Percentiles rank a stretch among this genome's conserved stretches.
Conservation (phyloP, 1,140 invertebrate genomes). For the Hyphantria cunea region DNA sequence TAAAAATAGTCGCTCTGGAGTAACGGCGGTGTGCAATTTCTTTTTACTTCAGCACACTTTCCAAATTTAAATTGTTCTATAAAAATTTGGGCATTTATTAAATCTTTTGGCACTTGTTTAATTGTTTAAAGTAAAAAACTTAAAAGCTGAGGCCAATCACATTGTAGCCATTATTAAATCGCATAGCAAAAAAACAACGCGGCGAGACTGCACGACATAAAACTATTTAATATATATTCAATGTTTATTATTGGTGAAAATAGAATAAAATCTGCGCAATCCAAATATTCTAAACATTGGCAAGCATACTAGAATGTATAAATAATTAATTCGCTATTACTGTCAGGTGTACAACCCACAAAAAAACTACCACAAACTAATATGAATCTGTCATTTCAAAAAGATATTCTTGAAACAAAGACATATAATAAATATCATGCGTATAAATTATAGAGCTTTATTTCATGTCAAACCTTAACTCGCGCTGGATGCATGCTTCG, state of each 20-base stretch:
- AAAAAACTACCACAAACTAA: conserved; percentile 15
- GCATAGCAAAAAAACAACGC: neutral
- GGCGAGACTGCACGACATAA: neutral
- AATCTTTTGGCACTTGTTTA: neutral
- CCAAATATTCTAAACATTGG: conserved; percentile 31
- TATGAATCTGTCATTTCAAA: conserved; percentile 10
- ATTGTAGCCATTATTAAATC: neutral
- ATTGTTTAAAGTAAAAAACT: neutral
- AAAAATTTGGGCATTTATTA: neutral
- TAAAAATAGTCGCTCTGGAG: neutral
- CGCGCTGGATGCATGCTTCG: conserved; percentile 48
- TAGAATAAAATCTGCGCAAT: neutral
- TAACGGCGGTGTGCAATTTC: neutral
- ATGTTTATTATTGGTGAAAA: neutral
- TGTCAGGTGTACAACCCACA: conserved; percentile 34
- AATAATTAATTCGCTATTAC: conserved; percentile 19
- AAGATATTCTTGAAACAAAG: conserved; percentile 11
- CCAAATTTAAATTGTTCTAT: neutral
- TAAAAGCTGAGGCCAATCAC: neutral
- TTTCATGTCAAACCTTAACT: conserved; percentile 54
- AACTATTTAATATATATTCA: conserved; percentile 3
- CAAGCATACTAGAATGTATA: conserved; percentile 24
- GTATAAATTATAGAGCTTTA: conserved; percentile 43
- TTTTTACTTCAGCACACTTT: neutral
- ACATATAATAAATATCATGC: conserved; percentile 35